Evolutionary conservation across 2,888 invertebrate species (phyloP).

Genomic region (Thereva unica): DNA sequence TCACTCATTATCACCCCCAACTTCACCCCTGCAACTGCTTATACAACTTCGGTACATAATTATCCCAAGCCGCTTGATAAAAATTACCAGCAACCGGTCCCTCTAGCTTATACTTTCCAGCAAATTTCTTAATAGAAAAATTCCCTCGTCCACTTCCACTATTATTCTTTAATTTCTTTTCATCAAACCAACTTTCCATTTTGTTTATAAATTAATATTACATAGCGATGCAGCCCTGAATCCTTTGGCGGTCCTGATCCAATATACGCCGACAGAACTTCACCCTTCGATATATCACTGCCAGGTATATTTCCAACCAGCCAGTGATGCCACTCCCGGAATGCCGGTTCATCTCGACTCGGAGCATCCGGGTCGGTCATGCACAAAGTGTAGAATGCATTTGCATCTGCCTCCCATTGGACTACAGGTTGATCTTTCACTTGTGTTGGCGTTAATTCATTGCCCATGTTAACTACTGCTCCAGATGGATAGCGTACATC

Average conservation of each 20-base stretch:
- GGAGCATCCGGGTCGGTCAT: slow-evolving; percentile 78
- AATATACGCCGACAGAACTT: slow-evolving; percentile 72
- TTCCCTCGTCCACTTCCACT: slow-evolving; percentile 54
- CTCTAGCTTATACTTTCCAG: slow-evolving; percentile 75
- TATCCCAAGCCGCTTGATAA: slow-evolving; percentile 80
- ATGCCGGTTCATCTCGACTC: slow-evolving; percentile 69
- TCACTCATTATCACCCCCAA: too few species aligned
- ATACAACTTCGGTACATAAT: slow-evolving; percentile 82
- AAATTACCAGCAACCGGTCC: slow-evolving; percentile 81
- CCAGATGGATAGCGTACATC: slow-evolving; percentile 59
- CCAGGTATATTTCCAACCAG: slow-evolving; percentile 81
- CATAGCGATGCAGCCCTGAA: too few species aligned
- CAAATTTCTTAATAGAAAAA: slow-evolving; percentile 70
- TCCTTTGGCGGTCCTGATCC: slow-evolving; percentile 79
- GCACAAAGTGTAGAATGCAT: slow-evolving; percentile 69
- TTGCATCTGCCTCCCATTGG: slow-evolving; percentile 56
- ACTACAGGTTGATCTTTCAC: slow-evolving; percentile 70
- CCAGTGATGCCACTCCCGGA: slow-evolving; percentile 88
- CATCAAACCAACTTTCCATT: slow-evolving; percentile 59
- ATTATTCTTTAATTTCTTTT: background rate
- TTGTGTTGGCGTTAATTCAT: slow-evolving; percentile 74
- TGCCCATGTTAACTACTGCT: slow-evolving; percentile 65
- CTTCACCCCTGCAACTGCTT: slow-evolving; percentile 65
- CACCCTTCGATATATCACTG: slow-evolving; percentile 67
- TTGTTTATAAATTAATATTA: slow-evolving; percentile 68